These are phyloP conservation scores for Allygus modestus DNA, from an alignment of 2,888 invertebrate species.

Conservation along the genomic window DNA sequence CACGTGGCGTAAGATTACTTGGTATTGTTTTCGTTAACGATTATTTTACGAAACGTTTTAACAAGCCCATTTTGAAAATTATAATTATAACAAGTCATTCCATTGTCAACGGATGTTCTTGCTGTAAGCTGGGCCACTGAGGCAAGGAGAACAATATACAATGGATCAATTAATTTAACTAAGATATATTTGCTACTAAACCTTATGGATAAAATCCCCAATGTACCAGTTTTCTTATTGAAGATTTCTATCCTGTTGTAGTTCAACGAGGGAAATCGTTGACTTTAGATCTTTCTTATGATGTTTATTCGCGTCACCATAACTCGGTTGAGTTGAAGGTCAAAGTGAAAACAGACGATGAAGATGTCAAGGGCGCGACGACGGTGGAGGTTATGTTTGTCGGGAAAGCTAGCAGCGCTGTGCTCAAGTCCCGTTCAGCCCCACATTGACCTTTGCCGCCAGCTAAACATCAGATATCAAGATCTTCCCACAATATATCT, in stretches of 20 bases:
- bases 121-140: no score
- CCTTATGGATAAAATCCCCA: neutral
- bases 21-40: no score
- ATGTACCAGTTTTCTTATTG: neutral
- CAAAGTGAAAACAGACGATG: constrained; percentile 25
- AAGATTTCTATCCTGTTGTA: neutral
- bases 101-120: no score
- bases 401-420: neutral
- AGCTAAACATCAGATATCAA: neutral
- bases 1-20: no score
- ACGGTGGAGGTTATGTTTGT: neutral
- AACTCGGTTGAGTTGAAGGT: constrained; percentile 5
- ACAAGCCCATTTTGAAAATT: no score
- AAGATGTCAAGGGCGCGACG: constrained; percentile 16
- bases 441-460: constrained; percentile 9
- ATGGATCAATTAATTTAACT: no score
- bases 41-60: no score
- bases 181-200: no score
- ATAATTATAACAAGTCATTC: no score
- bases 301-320: neutral
- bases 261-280: constrained; percentile 16
- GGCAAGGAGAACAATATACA: no score
- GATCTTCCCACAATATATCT: constrained; percentile 8
- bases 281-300: constrained; percentile 1
- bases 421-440: constrained; percentile 25